Percentiles rank a stretch among this genome's conserved stretches.
These are phyloP conservation scores for Acleris emargana DNA, from an alignment of 2,888 invertebrate species.

Conservation along the genomic window DNA sequence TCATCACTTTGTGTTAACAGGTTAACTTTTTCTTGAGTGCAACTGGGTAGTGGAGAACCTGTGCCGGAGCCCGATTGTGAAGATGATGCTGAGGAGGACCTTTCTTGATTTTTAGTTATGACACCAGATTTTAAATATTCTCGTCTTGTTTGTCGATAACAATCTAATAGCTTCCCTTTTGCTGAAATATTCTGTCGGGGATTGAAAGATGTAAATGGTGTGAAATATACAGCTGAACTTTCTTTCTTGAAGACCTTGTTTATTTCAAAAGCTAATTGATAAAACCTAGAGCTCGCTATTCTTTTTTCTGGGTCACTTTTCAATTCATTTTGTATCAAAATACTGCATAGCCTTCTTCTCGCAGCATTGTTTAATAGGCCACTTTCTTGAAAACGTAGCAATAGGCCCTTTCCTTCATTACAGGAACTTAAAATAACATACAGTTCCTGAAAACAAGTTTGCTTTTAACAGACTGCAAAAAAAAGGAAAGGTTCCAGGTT, in stretches of 20 bases:
- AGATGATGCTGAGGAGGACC: slow-evolving; percentile 6
- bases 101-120: slow-evolving; percentile 12
- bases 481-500: too few species aligned
- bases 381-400: slow-evolving; percentile 15
- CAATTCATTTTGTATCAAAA: slow-evolving; percentile 13
- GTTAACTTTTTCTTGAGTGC: slow-evolving; percentile 11
- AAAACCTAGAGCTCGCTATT: slow-evolving; percentile 14
- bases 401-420: slow-evolving; percentile 24
- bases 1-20: slow-evolving; percentile 3
- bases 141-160: slow-evolving; percentile 8
- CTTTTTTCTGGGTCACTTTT: slow-evolving; percentile 14
- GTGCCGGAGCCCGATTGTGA: slow-evolving; percentile 1
- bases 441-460: slow-evolving; percentile 11
- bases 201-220: slow-evolving; percentile 29
- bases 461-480: too few species aligned
- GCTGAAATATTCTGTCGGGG: slow-evolving; percentile 33
- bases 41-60: slow-evolving; percentile 10
- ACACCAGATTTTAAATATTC: slow-evolving; percentile 34
- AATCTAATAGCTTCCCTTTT: slow-evolving; percentile 34
- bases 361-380: slow-evolving; percentile 21
- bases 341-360: slow-evolving; percentile 11
- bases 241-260: slow-evolving; percentile 30
- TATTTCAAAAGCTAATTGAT: slow-evolving; percentile 23
- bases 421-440: slow-evolving; percentile 16
- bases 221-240: slow-evolving; percentile 35